Conservation (phyloP, 2,888 invertebrate genomes). For the Tachina fera region DNA sequence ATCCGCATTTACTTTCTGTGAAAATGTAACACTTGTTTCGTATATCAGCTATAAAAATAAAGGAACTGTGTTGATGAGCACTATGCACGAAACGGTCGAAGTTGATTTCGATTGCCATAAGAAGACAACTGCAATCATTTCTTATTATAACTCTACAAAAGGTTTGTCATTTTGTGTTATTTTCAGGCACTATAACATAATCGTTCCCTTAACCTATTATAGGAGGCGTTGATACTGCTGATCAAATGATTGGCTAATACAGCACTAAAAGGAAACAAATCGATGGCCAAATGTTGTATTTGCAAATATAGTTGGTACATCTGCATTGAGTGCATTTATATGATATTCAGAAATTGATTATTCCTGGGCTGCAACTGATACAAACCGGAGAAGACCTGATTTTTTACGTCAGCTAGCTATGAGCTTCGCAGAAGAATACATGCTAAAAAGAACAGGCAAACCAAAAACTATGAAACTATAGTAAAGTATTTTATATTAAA, state of each 20-base stretch:
- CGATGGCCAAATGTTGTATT: background rate
- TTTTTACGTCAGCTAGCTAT: no score
- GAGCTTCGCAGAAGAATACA: no score
- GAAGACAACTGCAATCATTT: background rate
- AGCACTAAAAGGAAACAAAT: slow-evolving; percentile 5
- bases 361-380: slow-evolving; percentile 16
- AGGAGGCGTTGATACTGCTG: no score
- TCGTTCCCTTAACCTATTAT: no score
- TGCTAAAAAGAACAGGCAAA: no score
- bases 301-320: background rate
- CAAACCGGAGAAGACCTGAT: no score
- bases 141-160: background rate
- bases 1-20: background rate
- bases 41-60: slow-evolving; percentile 5
- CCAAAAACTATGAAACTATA: no score
- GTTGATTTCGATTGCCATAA: background rate
- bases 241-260: background rate
- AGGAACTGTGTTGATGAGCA: slow-evolving; percentile 9
- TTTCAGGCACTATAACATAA: no score
- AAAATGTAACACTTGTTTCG: background rate
- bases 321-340: slow-evolving; percentile 3
- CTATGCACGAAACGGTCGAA: background rate
- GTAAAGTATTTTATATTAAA: no score
- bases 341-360: background rate
- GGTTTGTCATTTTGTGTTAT: background rate